Base-by-base conservation (phyloP, 30 jellyfish, hydroid and myxozoan genomes). In the Nemopilema nomurai region DNA sequence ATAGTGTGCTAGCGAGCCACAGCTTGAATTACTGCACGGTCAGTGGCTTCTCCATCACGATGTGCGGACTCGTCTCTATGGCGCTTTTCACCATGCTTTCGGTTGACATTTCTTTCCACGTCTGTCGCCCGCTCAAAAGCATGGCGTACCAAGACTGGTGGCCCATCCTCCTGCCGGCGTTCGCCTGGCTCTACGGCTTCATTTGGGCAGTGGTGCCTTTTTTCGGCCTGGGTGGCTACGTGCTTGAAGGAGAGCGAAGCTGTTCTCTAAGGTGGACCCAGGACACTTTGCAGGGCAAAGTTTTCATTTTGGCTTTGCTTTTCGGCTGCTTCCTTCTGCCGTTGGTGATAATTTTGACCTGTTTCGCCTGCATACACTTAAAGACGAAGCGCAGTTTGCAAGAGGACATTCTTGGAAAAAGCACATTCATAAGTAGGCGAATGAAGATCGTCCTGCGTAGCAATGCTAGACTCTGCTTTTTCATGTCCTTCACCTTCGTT, bases 101-200 rank as follows among this genome's bases (percentile, higher is more conserved):
- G 1, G 20, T 81, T 22, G 90, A 81, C 71, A 51, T 81, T 19
- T 68, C 77, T 62, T 20, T 67, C 26, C 81, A 81, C 71, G 41
- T 81, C 19, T 81, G 90, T 67, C 84, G 84, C 25, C 90, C 90
- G 19, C n/a, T 81, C 27, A 51, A 51, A 30, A 53, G 90, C 76
- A 41, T 81, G 31, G 30, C 18, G 62, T 70, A 26, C 27, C 77
- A 71, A 0, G 9, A 51, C 24, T 24, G 77, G 9, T 24, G 41
- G 77, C 78, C 87, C 0, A 41, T 7, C 53, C 51, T 52, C 16
- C 30, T 81, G 29, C 74, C 80, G 7, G 28, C 57, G 8, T 18
- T 81, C 7, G 90, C 83, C 29, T 81, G 82, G 90, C 49, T 69
- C 7, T 81, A 81, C 49, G 90, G 83, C 24, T 52, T 71, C 16